Evolutionary conservation across 2,113 vertebrate species (phyloP).

Genomic region (Neotragus pygmaeus): DNA sequence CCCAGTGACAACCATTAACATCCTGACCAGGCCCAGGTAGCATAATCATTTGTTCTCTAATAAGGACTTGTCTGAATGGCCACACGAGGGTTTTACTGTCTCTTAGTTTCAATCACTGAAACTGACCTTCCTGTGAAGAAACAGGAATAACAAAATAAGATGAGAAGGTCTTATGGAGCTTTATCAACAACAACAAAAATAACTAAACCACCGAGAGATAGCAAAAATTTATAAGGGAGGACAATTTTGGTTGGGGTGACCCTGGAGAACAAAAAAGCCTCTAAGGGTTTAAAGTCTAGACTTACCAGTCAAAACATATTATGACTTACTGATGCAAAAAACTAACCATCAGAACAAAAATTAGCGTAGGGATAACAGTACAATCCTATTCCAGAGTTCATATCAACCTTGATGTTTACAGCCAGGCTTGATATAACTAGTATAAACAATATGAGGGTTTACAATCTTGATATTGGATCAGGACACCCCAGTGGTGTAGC

Average conservation of each 20-base stretch:
- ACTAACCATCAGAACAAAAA: not conserved
- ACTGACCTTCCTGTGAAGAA: constrained; percentile 46
- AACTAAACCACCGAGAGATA: not conserved
- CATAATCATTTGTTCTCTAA: not conserved
- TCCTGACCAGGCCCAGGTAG: not conserved
- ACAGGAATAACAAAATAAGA: constrained; percentile 8
- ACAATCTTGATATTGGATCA: not conserved
- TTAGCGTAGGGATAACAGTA: not conserved
- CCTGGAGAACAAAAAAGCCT: not conserved
- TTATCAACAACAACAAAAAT: not conserved
- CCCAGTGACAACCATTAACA: not conserved
- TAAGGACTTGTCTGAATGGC: not conserved
- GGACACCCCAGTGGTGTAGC: not conserved
- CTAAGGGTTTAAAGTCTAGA: not conserved
- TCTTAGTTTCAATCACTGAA: constrained; percentile 44
- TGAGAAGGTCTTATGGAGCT: constrained; percentile 79
- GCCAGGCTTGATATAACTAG: not conserved
- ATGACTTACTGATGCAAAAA: not conserved
- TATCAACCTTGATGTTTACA: not conserved
- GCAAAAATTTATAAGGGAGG: not conserved
- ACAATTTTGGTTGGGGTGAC: not conserved
- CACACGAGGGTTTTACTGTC: not conserved
- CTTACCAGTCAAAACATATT: not conserved
- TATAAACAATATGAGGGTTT: not conserved
- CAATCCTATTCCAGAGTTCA: not conserved